Conservation (phyloP, 2,113 vertebrate genomes). For the Lontra canadensis region DNA sequence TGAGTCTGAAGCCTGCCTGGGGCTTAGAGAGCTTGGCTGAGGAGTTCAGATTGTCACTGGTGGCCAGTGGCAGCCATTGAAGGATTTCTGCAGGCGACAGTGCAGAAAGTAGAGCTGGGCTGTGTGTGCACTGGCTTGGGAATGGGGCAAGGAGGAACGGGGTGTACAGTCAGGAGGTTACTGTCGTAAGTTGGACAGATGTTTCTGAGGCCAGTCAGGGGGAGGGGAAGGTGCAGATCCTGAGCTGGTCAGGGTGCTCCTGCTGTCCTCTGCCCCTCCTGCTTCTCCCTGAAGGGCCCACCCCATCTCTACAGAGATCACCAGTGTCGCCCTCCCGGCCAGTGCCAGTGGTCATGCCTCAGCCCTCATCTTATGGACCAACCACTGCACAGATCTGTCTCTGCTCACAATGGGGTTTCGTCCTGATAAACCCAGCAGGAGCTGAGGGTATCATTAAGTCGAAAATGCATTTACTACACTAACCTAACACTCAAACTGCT, state of each 20-base stretch:
- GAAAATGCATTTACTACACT: not conserved
- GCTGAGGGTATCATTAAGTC: not conserved
- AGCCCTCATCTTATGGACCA: not conserved
- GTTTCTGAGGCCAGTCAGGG: not conserved
- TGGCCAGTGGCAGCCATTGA: not conserved
- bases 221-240: not conserved
- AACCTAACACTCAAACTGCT: not conserved
- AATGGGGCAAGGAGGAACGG: not conserved
- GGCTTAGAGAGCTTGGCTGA: not conserved
- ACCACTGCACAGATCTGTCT: not conserved
- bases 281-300: not conserved
- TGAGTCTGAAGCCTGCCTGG: not conserved
- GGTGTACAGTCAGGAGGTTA: fast-evolving
- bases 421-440: not conserved
- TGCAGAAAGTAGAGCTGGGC: fast-evolving
- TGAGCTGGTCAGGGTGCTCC: not conserved
- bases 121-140: not conserved
- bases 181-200: not conserved
- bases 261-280: not conserved
- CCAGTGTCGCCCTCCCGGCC: fast-evolving
- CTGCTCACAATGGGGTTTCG: not conserved
- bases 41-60: not conserved
- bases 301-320: not conserved
- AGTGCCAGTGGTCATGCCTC: not conserved
- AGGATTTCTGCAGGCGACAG: not conserved